Percentiles rank a stretch among this genome's conserved stretches.
Evolutionary conservation across 2,888 invertebrate species (phyloP).

Genomic region (Peribatodes rhomboidaria): DNA sequence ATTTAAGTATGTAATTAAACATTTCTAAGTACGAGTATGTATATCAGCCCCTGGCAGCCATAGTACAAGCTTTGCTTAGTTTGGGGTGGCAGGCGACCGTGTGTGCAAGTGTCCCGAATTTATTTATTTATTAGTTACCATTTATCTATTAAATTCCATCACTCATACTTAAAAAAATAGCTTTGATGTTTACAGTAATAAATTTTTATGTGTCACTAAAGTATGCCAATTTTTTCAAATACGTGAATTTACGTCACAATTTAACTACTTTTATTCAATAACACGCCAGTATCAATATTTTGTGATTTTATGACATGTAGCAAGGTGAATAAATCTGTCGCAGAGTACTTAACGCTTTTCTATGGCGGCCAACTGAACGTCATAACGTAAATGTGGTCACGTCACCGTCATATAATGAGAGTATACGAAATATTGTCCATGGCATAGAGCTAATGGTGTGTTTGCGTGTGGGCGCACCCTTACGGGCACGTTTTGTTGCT

Average conservation of each 20-base stretch:
- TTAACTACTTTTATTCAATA: conserved; percentile 35
- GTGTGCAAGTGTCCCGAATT: too few relatives aligned
- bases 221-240: conserved; percentile 1
- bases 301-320: conserved; percentile 53
- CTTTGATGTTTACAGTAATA: conserved; percentile 39
- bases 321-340: conserved; percentile 45
- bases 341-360: conserved; percentile 60
- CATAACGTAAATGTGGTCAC: conserved; percentile 76
- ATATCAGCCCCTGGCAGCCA: too few relatives aligned
- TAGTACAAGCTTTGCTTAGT: too few relatives aligned
- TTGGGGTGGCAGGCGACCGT: too few relatives aligned
- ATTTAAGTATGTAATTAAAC: too few relatives aligned
- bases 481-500: conserved; percentile 48
- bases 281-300: conserved; percentile 36
- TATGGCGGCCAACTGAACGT: conserved; percentile 68
- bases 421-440: conserved; percentile 73
- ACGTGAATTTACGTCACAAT: conserved; percentile 7
- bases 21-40: too few relatives aligned
- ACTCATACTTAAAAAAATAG: conserved; percentile 17
- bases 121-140: too few relatives aligned
- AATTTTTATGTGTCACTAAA: conserved; percentile 29
- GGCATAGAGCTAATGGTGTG: conserved; percentile 69
- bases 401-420: conserved; percentile 77
- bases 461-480: conserved; percentile 79
- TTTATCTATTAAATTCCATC: neutral